These are phyloP conservation scores for Spea multiplicata DNA, from an alignment of 2,113 vertebrate genomes.

Conservation along the genomic window DNA sequence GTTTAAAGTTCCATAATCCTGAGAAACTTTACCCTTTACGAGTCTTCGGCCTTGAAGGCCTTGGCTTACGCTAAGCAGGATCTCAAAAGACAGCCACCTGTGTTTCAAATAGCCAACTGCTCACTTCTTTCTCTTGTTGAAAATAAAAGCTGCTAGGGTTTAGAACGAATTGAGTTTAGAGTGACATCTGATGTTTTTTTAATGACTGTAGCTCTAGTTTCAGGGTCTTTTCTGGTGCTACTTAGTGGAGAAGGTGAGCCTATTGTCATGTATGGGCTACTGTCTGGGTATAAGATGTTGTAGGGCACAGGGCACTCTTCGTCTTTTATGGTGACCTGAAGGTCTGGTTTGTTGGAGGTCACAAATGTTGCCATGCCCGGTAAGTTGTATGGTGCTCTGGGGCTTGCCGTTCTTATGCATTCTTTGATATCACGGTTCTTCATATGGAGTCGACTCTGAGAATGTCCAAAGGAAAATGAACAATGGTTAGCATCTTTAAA, in stretches of 20 bases:
- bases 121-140: slow-evolving; percentile 2
- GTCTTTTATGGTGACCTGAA: slow-evolving; percentile 82
- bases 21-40: slow-evolving; percentile 62
- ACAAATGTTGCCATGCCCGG: slow-evolving; percentile 91
- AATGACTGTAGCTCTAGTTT: slow-evolving; percentile 92
- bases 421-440: slow-evolving; percentile 72
- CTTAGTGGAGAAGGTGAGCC: slow-evolving; percentile 58
- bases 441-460: slow-evolving; percentile 69
- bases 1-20: slow-evolving; percentile 66
- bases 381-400: slow-evolving; percentile 75
- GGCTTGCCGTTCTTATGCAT: slow-evolving; percentile 71
- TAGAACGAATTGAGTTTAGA: slow-evolving; percentile 81
- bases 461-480: background rate
- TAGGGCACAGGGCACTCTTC: slow-evolving; percentile 80
- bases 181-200: slow-evolving; percentile 94
- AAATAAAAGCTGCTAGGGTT: slow-evolving; percentile 24
- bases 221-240: slow-evolving; percentile 70
- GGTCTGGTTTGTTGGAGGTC: slow-evolving; percentile 79
- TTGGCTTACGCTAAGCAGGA: slow-evolving; percentile 64
- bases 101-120: slow-evolving; percentile 60
- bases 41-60: slow-evolving; percentile 64
- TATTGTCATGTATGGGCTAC: slow-evolving; percentile 55
- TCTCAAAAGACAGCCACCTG: slow-evolving; percentile 55
- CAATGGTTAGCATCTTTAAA: background rate
- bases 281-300: slow-evolving; percentile 76